A percentile compares a stretch with the other conserved stretches of the same genome.
These are phyloP conservation scores for Lithophane ornitopus DNA, from an alignment of 2,888 invertebrate species.

Conservation along the genomic window DNA sequence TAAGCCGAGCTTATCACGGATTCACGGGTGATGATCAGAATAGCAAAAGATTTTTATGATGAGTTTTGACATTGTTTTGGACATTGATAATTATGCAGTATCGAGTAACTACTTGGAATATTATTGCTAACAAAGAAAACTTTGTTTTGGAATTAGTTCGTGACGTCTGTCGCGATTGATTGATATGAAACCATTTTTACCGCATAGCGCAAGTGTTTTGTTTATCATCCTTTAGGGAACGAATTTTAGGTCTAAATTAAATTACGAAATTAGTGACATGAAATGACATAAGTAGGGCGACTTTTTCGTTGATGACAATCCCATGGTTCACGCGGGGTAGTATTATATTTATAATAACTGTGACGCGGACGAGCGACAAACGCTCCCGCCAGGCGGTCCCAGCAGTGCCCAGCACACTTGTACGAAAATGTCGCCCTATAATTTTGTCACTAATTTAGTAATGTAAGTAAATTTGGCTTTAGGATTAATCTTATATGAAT, in stretches of 20 bases:
- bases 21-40: conserved; percentile 15
- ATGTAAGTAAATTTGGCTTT: too few species aligned
- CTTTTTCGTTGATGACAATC: too few species aligned
- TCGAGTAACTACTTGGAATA: conserved; percentile 4
- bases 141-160: conserved; percentile 14
- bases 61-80: conserved; percentile 14
- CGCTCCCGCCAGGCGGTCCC: too few species aligned
- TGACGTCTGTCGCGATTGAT: conserved; percentile 18
- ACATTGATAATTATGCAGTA: conserved; percentile 9
- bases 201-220: conserved; percentile 4
- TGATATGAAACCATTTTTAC: conserved; percentile 13
- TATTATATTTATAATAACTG: too few species aligned
- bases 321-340: too few species aligned
- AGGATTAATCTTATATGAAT: background rate
- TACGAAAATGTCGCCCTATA: too few species aligned
- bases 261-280: too few species aligned
- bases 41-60: conserved; percentile 19
- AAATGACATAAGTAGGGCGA: too few species aligned
- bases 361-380: too few species aligned
- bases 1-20: conserved; percentile 11
- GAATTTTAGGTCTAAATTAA: background rate
- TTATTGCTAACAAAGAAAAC: conserved; percentile 19
- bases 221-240: background rate
- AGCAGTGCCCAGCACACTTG: too few species aligned
- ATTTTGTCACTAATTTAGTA: too few species aligned